Conservation (phyloP, 2,888 invertebrate genomes). For the Melitaea athalia region DNA sequence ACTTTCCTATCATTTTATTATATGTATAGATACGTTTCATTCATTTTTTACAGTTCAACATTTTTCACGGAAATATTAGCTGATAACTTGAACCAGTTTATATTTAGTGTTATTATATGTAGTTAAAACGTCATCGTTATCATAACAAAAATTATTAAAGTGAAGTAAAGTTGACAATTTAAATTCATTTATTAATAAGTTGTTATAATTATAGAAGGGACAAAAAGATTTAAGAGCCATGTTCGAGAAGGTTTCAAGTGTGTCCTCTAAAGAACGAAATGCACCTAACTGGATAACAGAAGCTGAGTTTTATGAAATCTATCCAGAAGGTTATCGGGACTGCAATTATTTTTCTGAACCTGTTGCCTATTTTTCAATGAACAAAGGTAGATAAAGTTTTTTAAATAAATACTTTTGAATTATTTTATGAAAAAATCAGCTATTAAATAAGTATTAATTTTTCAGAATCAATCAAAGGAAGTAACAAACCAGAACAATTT, state of each 20-base stretch:
- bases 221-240: constrained; percentile 69
- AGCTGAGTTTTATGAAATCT: constrained; percentile 57
- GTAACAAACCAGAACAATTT: constrained; percentile 34
- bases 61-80: too few relatives aligned
- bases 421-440: too few relatives aligned
- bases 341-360: constrained; percentile 43
- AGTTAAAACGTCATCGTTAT: too few relatives aligned
- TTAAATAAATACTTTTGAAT: too few relatives aligned
- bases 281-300: constrained; percentile 49
- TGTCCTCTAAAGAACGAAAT: constrained; percentile 39
- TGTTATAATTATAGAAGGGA: constrained; percentile 49
- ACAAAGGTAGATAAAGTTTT: constrained; percentile 51
- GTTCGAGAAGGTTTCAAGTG: constrained; percentile 51
- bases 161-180: too few relatives aligned
- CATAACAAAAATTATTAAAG: too few relatives aligned
- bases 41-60: too few relatives aligned
- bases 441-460: background rate
- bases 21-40: too few relatives aligned
- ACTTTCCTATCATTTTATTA: too few relatives aligned
- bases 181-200: too few relatives aligned
- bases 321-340: constrained; percentile 54
- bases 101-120: too few relatives aligned
- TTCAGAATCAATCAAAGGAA: constrained; percentile 46
- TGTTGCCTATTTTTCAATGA: constrained; percentile 57
- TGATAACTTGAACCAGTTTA: too few relatives aligned